Base-by-base conservation (phyloP, 2,888 invertebrate genomes). In the Hydroisotoma schaefferi region DNA sequence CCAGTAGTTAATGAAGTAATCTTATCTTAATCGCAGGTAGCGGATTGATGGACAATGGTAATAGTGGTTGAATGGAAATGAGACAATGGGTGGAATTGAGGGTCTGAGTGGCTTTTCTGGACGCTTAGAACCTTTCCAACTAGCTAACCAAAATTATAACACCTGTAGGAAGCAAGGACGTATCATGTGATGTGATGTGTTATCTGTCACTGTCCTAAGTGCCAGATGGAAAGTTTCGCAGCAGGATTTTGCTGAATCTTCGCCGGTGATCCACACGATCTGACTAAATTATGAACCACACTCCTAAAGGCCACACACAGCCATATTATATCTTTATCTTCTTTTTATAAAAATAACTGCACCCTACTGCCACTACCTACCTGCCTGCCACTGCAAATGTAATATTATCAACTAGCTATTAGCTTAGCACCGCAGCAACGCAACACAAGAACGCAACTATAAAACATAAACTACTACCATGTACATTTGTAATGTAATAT, bases 201-300 rank as follows among this genome's bases (percentile, higher is more conserved):
- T 67, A 67, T 69, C 69, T 69, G 69, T 69, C 69, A 69, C 66
- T 64, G 64, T 67, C 63, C 62, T 65, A 52, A 53, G 28, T 53
- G 52, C 44, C 53, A 62, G 67, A 63, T 67, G 65, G 65, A 69
- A 69, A 67, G 65, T 69, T 69, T 69, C 69, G 69, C 69, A 69
- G 69, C 69, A 67, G 67, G 67, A 66, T 65, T 67, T 67, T 63
- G 65, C 65, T 61, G 62, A 68, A 60, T 63, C 68, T 70, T 65
- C 68, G 68, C 67, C 62, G 68, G 70, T 69, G 70, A 70, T 70
- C 70, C 67, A 69, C 70, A 70, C 70, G 70, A 70, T 69, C 68
- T 68, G 62, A 57, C 63, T 70, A 67, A 70, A 67, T 70, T 70
- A 70, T 68, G 67, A 68, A 63, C 55, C 61, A 69, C 63, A 63